Evolutionary conservation across 2,888 invertebrate species (phyloP).

Genomic region (Drosophila rellima): DNA sequence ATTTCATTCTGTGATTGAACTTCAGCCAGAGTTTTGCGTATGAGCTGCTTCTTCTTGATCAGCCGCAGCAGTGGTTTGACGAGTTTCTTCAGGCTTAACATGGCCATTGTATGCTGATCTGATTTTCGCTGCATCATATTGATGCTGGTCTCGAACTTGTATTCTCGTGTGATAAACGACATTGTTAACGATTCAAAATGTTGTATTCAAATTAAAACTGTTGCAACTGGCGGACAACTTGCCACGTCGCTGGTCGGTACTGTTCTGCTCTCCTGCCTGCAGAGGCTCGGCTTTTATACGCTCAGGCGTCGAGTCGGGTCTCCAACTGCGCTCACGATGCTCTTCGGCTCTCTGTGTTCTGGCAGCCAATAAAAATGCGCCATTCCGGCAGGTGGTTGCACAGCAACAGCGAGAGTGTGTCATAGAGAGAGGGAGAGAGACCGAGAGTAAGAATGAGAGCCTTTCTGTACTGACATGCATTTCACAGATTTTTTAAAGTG

Average conservation of each 20-base stretch:
- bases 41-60: slow-evolving; percentile 82
- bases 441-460: background rate
- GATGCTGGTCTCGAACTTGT: slow-evolving; percentile 83
- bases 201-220: slow-evolving; percentile 19
- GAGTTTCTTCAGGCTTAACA: slow-evolving; percentile 82
- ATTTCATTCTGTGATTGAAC: slow-evolving; percentile 82
- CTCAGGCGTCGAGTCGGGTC: slow-evolving; percentile 18
- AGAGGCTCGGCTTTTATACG: slow-evolving; percentile 68
- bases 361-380: slow-evolving; percentile 60
- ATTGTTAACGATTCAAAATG: slow-evolving; percentile 49
- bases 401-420: slow-evolving; percentile 16
- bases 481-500: slow-evolving; percentile 50
- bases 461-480: slow-evolving; percentile 6
- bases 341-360: slow-evolving; percentile 28
- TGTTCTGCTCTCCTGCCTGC: slow-evolving; percentile 66
- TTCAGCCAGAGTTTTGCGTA: slow-evolving; percentile 82
- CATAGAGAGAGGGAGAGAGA: slow-evolving; percentile 17
- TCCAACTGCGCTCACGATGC: slow-evolving; percentile 17
- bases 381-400: slow-evolving; percentile 72
- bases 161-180: slow-evolving; percentile 84
- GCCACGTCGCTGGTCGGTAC: slow-evolving; percentile 54
- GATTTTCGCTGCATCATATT: slow-evolving; percentile 73
- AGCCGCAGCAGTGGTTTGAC: slow-evolving; percentile 83
- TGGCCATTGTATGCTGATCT: slow-evolving; percentile 83
- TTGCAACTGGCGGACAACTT: slow-evolving; percentile 40